phyloP scores from a whole-genome alignment of 1,140 invertebrate species.

The Capitella teleta region DNA sequence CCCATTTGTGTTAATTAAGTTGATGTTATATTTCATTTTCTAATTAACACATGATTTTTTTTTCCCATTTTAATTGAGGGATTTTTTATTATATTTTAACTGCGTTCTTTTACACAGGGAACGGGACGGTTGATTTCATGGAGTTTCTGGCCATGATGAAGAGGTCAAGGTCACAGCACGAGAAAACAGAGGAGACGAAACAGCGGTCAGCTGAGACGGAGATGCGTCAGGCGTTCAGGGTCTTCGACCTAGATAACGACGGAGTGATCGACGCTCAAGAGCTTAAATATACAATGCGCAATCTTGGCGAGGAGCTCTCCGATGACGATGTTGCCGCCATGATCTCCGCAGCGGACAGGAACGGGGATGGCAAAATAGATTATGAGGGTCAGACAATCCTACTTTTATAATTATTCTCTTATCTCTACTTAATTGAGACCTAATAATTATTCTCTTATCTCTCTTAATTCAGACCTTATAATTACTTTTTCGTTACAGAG shows the following conservation, averaged over 20 bases:
- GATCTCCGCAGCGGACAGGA: conserved; percentile 13
- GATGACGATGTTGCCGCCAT: conserved; percentile 12
- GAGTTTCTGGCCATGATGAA: conserved; percentile 90
- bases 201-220: conserved; percentile 8
- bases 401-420: too few species aligned
- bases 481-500: too few species aligned
- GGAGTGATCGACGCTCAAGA: conserved; percentile 12
- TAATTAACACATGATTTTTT: too few species aligned
- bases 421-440: too few species aligned
- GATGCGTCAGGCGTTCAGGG: conserved; percentile 12
- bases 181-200: not conserved
- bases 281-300: conserved; percentile 9
- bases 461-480: too few species aligned
- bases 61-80: too few species aligned
- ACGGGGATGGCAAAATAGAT: conserved; percentile 13
- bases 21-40: too few species aligned
- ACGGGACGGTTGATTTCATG: conserved; percentile 96
- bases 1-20: too few species aligned
- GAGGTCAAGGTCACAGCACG: conserved; percentile 73
- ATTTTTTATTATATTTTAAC: too few species aligned
- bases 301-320: conserved; percentile 9
- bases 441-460: too few species aligned
- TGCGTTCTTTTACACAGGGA: conserved; percentile 55
- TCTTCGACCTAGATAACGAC: conserved; percentile 13
- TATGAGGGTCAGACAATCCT: too few species aligned